Base-by-base conservation (phyloP, 2,113 vertebrate genomes). In the Ariopsis seemanni region DNA sequence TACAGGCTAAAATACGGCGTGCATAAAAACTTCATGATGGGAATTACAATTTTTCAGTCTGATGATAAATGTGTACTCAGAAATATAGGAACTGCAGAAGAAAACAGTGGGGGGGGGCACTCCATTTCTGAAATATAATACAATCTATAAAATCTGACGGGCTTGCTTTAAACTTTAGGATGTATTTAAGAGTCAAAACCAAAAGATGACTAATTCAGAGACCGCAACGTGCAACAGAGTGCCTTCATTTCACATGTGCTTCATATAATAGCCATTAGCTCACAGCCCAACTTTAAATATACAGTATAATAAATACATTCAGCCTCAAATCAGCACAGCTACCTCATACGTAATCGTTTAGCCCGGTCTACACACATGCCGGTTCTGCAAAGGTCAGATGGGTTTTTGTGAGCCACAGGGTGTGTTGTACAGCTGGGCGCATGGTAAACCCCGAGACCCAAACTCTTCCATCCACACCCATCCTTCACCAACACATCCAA, bases 391-490 rank as follows among this genome's bases (percentile, higher is more conserved):
- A 69, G 74, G 80, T 27, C 84, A 74, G 30, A 81, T 88, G 82
- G 82, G 82, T 83, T 85, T 89, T 82, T 87, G 55, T 79, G 60
- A 89, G 83, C 90, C 87, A 77, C 90, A 89, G 90, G 90, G 88
- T 85, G 90, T 91, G 90, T 81, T 81, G 80, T 87, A 86, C 87
- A 89, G 87, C 90, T 91, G 90, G 71, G 81, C 80, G 69, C 30
- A 34, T 77, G 30, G 62, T 80, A 71, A 69, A 69, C 77, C 86
- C 86, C 62, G 75, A 89, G 84, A 77, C 87, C 82, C 85, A 86
- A 88, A 90, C 84, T 85, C 87, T 77, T 85, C 55, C 50, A 87
- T 84, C 67, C 60, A 86, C 84, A 89, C 88, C 71, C 85, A 83
- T 79, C 27, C 57, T 48, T 79, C 52, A 81, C 77, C 20, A 81